A percentile compares a stretch with the other conserved stretches of the same genome.
These are phyloP conservation scores for Tauraco hartlaubi DNA, from an alignment of 2,797 vertebrate genomes.

Conservation along the genomic window DNA sequence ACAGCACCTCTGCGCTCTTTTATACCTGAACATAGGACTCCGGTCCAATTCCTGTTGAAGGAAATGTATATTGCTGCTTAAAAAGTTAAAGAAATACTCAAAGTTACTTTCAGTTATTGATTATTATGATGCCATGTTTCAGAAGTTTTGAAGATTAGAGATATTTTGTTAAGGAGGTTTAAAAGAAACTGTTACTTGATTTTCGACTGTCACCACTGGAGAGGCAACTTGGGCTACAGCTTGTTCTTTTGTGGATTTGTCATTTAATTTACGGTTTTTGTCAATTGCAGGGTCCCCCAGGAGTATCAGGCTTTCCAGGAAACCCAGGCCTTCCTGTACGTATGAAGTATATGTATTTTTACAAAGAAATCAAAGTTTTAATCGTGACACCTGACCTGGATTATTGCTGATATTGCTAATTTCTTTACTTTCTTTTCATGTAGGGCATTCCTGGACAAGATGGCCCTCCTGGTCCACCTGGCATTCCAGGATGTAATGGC, in stretches of 20 bases:
- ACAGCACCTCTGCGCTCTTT: not conserved
- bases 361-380: not conserved
- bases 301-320: constrained; percentile 91
- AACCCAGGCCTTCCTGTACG: constrained; percentile 95
- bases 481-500: constrained; percentile 98
- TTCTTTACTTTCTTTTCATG: not conserved
- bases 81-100: not conserved
- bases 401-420: not conserved
- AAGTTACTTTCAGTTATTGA: not conserved
- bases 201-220: not conserved
- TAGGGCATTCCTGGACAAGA: constrained; percentile 97
- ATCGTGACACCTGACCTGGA: not conserved
- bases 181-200: not conserved
- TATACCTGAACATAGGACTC: not conserved
- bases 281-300: constrained; percentile 87
- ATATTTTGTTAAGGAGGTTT: not conserved
- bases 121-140: not conserved
- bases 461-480: constrained; percentile 88
- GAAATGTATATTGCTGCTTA: not conserved
- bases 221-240: not conserved
- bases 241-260: not conserved
- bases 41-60: not conserved
- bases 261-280: constrained; percentile 10
- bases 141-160: not conserved
- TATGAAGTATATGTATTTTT: constrained; percentile 28